These are phyloP conservation scores for Tanaodytes sp. DNA, from an alignment of 2,888 invertebrate species.

Conservation along the genomic window DNA sequence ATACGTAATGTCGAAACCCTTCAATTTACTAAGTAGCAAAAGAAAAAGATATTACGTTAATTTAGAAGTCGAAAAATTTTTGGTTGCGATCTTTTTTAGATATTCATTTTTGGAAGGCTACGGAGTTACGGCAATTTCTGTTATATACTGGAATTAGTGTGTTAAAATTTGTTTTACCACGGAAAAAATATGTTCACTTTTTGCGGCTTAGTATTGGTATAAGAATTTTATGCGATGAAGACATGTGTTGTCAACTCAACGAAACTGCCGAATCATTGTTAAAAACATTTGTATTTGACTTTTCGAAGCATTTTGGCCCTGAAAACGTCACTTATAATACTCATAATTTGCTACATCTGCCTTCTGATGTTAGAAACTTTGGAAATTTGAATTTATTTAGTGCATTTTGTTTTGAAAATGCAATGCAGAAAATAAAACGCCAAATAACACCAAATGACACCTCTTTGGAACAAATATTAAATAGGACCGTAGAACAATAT, in stretches of 20 bases:
- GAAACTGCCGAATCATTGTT: slow-evolving; percentile 25
- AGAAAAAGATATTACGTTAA: too few species aligned
- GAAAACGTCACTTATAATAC: slow-evolving; percentile 58
- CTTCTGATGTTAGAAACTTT: slow-evolving; percentile 13
- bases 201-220: slow-evolving; percentile 53
- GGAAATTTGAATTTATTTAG: slow-evolving; percentile 13
- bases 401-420: slow-evolving; percentile 14
- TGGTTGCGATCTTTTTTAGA: too few species aligned
- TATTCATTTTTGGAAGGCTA: slow-evolving; percentile 55
- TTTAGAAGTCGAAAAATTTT: too few species aligned
- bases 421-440: slow-evolving; percentile 14
- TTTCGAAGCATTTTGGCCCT: slow-evolving; percentile 54
- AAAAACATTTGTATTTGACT: slow-evolving; percentile 33
- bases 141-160: slow-evolving; percentile 1
- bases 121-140: slow-evolving; percentile 45
- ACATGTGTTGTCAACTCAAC: slow-evolving; percentile 24
- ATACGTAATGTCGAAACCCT: too few species aligned
- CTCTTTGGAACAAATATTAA: slow-evolving; percentile 7
- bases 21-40: too few species aligned
- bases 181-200: slow-evolving; percentile 49
- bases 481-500: slow-evolving; percentile 14
- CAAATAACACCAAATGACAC: slow-evolving; percentile 15
- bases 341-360: slow-evolving; percentile 58
- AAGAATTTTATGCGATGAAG: slow-evolving; percentile 10
- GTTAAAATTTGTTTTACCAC: neutral